Evolutionary conservation across 1,140 invertebrate species (phyloP), one percentile per base, ranked within the genome.

Genomic region (Brachionus sp.): DNA sequence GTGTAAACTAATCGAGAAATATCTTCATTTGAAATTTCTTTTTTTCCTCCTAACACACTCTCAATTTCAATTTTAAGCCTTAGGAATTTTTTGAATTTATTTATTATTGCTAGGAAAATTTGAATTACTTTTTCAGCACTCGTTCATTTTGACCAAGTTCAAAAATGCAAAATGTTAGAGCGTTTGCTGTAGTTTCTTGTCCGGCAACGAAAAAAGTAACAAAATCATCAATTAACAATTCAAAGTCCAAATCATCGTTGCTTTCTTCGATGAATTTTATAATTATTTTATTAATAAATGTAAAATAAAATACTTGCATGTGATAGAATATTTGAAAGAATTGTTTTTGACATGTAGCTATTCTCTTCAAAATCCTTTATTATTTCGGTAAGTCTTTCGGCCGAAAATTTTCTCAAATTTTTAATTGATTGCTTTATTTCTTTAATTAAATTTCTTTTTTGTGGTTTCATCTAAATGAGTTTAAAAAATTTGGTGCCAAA

Each of bases 161-260:
- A 57, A 57, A 29, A 7, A 78, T 50, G 16, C 75, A 78, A 78
- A 78, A 78, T 25, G 19, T 33, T 37, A 78, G 19, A 53, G 75
- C 53, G 3, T 78, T 78, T 9, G 75, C 75, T 5, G 75, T 78
- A 50, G 75, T 78, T 50, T 78, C 75, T 78, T 78, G 75, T 0
- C 75, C 75, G 1, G 75, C 75, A 37, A 78, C 10, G 37, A 78
- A 78, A 62, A 80, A 80, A 23, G 46, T 80, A 12, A 80, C 23
- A 80, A 80, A 80, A 44, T 57, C 50, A 44, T 62, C 77, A 42
- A 62, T 62, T 33, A 80, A 25, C 23, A 37, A 19, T 66, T 80
- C 77, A 23, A 62, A 62, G 9, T 80, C 50, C 29, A 80, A 25
- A 16, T 80, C 50, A 46, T 46, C 39, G n/a, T 1, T 46, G 1